A percentile compares a stretch with the other conserved stretches of the same genome.
These are phyloP conservation scores for Ptilonorhynchus violaceus DNA, from an alignment of 2,113 vertebrate species.

Conservation along the genomic window DNA sequence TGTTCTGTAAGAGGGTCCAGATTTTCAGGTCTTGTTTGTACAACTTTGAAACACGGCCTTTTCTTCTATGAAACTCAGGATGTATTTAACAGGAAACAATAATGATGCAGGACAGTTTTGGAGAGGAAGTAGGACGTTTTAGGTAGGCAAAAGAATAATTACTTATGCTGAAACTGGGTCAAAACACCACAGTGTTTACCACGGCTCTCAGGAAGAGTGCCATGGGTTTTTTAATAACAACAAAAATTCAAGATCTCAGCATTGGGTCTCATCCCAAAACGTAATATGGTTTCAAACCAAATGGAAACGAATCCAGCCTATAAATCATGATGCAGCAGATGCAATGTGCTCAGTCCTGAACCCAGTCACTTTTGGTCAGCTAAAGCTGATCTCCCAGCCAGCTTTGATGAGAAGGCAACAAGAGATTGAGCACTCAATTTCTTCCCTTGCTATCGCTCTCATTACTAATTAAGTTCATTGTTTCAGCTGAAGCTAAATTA, in stretches of 20 bases:
- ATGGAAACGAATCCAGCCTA: background rate
- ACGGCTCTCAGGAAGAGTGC: background rate
- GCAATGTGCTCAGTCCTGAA: background rate
- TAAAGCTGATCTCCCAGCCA: background rate
- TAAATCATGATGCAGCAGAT: background rate
- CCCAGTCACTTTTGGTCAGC: background rate
- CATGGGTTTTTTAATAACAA: conserved; percentile 13
- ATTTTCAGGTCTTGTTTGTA: background rate
- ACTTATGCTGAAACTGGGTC: conserved; percentile 16
- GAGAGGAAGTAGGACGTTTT: background rate
- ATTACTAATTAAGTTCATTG: background rate
- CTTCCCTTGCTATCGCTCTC: background rate
- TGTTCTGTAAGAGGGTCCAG: background rate
- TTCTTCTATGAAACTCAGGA: background rate
- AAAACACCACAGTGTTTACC: conserved; percentile 27
- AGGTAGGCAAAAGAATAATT: conserved; percentile 10
- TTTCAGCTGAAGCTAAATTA: background rate
- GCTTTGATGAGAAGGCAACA: background rate
- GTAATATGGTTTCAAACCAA: background rate
- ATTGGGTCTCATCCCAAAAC: conserved; percentile 27
- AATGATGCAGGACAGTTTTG: background rate
- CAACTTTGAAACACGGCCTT: background rate
- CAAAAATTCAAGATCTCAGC: conserved; percentile 44
- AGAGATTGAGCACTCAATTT: background rate
- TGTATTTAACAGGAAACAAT: background rate